Conservation (phyloP, 2,797 vertebrate genomes). For the Protosalanx chinensis region DNA sequence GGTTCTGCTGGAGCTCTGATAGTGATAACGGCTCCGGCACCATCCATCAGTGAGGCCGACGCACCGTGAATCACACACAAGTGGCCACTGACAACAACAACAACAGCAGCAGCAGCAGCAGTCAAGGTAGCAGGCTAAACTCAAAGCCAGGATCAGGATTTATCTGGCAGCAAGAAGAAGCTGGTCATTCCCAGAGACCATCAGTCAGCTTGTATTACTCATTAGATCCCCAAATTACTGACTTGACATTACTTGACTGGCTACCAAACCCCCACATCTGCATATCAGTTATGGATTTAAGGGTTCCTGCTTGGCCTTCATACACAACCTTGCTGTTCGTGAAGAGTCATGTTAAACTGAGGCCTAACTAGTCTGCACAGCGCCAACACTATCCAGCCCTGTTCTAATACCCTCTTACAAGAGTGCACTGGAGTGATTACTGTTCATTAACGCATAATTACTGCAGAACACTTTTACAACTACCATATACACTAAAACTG, state of each 20-base stretch:
- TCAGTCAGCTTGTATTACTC: conserved; percentile 32
- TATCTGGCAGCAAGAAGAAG: conserved; percentile 1
- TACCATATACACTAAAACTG: background rate
- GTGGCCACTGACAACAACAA: conserved; percentile 3
- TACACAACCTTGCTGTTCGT: background rate
- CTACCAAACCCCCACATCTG: conserved; percentile 4
- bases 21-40: background rate
- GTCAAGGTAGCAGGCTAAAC: background rate
- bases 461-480: background rate
- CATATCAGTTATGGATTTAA: conserved; percentile 39
- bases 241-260: conserved; percentile 20
- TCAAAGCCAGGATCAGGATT: conserved; percentile 14
- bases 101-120: conserved; percentile 16
- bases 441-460: too few species aligned
- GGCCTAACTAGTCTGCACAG: too few species aligned
- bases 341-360: too few species aligned
- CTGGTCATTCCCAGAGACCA: conserved; percentile 3
- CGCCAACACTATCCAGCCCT: too few species aligned
- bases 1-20: background rate
- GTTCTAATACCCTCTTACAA: too few species aligned
- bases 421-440: too few species aligned
- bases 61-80: conserved; percentile 22
- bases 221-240: conserved; percentile 31
- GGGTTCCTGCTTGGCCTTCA: conserved; percentile 2
- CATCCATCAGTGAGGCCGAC: conserved; percentile 12